phyloP scores from a whole-genome alignment of 2,113 vertebrate genomes.

The Podarcis cretensis region DNA sequence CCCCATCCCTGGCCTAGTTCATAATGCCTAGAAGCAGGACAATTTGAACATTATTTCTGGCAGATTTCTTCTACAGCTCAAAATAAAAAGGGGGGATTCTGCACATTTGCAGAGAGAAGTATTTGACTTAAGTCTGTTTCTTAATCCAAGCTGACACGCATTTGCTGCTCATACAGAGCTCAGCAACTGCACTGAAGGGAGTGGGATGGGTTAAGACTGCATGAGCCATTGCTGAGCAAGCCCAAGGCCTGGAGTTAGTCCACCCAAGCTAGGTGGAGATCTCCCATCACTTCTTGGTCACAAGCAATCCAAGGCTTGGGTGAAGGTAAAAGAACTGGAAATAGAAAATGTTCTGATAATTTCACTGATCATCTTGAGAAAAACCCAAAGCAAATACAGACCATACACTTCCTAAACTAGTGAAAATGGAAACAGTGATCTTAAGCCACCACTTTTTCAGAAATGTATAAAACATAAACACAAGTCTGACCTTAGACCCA shows the following conservation, averaged over 20 bases:
- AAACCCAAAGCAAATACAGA: neutral
- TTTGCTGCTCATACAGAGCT: neutral
- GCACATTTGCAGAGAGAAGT: neutral
- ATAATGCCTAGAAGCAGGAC: neutral
- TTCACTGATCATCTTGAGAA: neutral
- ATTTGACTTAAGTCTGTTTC: neutral
- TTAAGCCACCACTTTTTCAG: neutral
- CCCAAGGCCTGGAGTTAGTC: neutral
- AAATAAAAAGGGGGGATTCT: neutral
- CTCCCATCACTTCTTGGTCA: neutral
- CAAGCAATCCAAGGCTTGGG: neutral
- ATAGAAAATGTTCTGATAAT: constrained; percentile 8
- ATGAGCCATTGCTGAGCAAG: neutral
- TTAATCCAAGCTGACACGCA: no score
- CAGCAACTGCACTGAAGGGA: neutral
- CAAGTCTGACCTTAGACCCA: neutral
- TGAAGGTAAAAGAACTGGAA: constrained; percentile 10
- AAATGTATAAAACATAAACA: neutral
- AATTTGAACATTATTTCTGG: neutral
- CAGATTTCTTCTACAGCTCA: neutral
- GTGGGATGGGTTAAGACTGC: neutral
- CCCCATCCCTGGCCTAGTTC: neutral
- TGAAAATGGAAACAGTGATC: neutral
- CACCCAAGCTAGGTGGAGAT: neutral
- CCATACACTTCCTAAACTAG: neutral